Evolutionary conservation across 2,888 invertebrate genomes (phyloP).

Genomic region (Portevinia maculata): DNA sequence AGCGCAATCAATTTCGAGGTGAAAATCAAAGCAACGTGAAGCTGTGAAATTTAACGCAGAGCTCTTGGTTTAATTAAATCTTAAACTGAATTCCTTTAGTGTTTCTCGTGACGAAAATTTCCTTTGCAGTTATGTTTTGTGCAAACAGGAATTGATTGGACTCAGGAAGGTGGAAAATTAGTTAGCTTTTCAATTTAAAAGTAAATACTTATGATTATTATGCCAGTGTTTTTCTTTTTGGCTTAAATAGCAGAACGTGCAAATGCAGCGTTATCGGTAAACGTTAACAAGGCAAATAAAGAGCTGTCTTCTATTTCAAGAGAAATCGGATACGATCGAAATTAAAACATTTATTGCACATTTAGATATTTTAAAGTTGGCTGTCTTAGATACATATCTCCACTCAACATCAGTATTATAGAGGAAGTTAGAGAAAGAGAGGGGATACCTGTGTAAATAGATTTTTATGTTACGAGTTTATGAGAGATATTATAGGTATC

Average conservation of each 20-base stretch:
- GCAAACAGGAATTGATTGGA: slow-evolving; percentile 41
- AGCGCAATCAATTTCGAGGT: slow-evolving; percentile 35
- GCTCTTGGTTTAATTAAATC: slow-evolving; percentile 53
- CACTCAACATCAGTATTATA: too few species aligned
- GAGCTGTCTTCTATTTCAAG: too few species aligned
- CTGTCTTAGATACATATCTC: too few species aligned
- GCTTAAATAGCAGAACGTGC: not conserved
- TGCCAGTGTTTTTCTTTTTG: not conserved
- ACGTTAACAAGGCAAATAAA: too few species aligned
- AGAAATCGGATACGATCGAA: too few species aligned
- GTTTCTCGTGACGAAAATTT: not conserved
- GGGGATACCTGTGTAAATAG: too few species aligned
- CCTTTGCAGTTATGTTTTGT: slow-evolving; percentile 3
- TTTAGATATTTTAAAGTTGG: too few species aligned
- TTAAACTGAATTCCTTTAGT: slow-evolving; percentile 42
- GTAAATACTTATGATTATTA: slow-evolving; percentile 39
- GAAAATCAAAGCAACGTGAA: slow-evolving; percentile 43
- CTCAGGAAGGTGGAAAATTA: slow-evolving; percentile 47
- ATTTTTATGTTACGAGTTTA: too few species aligned
- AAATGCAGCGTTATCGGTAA: not conserved
- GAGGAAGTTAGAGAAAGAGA: too few species aligned
- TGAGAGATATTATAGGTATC: too few species aligned
- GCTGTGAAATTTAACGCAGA: slow-evolving; percentile 39
- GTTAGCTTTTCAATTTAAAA: slow-evolving; percentile 14
- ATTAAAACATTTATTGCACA: too few species aligned